Evolutionary conservation across 2,888 invertebrate species (phyloP), one percentile per base, ranked within the genome.

Genomic region (Rhimphoctona megacephalus): DNA sequence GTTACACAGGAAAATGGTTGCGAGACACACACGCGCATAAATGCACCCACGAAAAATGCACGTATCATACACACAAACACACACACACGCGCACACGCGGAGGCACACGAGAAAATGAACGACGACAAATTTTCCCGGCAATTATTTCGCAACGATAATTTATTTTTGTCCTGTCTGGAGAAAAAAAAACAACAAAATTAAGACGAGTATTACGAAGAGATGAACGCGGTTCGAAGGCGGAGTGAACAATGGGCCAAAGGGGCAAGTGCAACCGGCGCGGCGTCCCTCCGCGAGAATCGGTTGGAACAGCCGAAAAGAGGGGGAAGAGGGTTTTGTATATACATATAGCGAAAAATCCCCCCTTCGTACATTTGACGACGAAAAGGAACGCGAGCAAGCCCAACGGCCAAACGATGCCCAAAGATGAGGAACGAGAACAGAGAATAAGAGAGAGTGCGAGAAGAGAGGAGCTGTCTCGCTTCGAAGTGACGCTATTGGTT

Each of bases 191-290:
- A 57, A 36, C 1, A 57, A 39, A 43, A 4, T 36, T 33, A 9
- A 54, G 64, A 19, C 7, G 54, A 30, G 43, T 19, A 17, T 22
- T 36, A 1, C 30, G 33, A 54, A 36, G 54, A 17, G 85, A 85
- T 70, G 67, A 57, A 54, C 61, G 67, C 78, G 54, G 67, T 78
- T 83, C 80, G 79, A 86, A 80, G 80, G 85, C 88, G 85, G 85
- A 85, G 85, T 88, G 88, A 90, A 92, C 93, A 93, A 93, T 93
- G 92, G 91, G 90, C 90, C 88, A 88, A 85, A 89, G 90, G 89
- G 90, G 90, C 92, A 92, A 93, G 91, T 92, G 92, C 92, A 93
- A 90, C 90, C 91, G 92, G 89, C 92, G 92, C 91, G 92, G 90
- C 91, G 90, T 90, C 91, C 89, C 90, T 88, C 81, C 86, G 70